A percentile compares a stretch with the other conserved stretches of the same genome.
phyloP scores from a whole-genome alignment of 2,797 vertebrate species.

The Halcyon leucocephala region DNA sequence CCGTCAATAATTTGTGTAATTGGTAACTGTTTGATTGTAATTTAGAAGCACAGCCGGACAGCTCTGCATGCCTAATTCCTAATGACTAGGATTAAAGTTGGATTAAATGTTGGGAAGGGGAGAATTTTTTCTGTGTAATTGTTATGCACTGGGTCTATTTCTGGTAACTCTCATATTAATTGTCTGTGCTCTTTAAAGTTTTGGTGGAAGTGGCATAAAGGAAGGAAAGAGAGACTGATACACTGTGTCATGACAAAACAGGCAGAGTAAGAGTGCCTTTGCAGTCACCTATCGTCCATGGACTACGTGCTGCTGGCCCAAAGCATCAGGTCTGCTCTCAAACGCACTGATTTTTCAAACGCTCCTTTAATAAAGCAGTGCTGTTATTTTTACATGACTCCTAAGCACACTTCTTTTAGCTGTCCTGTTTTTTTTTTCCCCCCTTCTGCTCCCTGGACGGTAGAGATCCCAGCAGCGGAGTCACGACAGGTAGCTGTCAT shows the following conservation, averaged over 20 bases:
- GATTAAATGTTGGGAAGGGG: slow-evolving; percentile 99
- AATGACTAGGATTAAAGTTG: slow-evolving; percentile 99
- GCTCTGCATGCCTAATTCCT: slow-evolving; percentile 99
- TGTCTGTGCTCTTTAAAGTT: slow-evolving; percentile 84
- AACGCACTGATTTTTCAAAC: not conserved
- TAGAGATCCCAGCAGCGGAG: not conserved
- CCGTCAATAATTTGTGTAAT: slow-evolving; percentile 99
- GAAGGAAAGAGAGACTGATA: slow-evolving; percentile 67
- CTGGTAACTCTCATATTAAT: slow-evolving; percentile 93
- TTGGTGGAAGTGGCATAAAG: slow-evolving; percentile 79
- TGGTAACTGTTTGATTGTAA: slow-evolving; percentile 99
- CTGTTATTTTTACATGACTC: not conserved
- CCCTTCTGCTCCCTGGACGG: not conserved
- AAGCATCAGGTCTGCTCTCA: not conserved
- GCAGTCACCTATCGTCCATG: slow-evolving; percentile 42
- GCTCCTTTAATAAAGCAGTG: not conserved
- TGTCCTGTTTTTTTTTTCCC: not conserved
- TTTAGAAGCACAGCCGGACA: slow-evolving; percentile 99
- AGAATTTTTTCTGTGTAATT: slow-evolving; percentile 92
- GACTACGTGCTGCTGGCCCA: not conserved
- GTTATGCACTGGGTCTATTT: slow-evolving; percentile 94
- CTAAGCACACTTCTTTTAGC: not conserved
- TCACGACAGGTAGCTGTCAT: not conserved
- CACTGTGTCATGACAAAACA: slow-evolving; percentile 70
- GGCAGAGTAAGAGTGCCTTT: slow-evolving; percentile 62